Conservation (phyloP, 1,140 invertebrate species). For the Globodera ellingtonae region DNA sequence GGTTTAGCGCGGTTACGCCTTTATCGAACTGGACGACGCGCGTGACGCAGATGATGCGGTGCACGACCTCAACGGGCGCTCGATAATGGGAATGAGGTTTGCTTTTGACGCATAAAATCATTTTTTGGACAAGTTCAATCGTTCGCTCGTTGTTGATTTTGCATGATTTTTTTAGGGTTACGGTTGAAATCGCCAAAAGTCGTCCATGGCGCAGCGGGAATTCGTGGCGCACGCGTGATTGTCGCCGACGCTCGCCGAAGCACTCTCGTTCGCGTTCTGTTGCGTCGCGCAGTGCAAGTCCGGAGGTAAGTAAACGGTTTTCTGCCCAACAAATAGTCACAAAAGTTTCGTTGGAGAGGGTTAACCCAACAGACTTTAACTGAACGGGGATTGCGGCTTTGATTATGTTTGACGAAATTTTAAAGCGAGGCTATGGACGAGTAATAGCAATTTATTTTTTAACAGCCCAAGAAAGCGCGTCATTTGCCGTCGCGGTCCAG, state of each 20-base stretch:
- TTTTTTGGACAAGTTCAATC: not conserved
- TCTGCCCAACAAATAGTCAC: too few relatives aligned
- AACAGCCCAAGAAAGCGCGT: conserved; percentile 13
- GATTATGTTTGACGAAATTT: not conserved
- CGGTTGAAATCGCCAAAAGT: conserved; percentile 50
- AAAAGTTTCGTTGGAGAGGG: not conserved
- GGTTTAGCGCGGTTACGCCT: conserved; percentile 46
- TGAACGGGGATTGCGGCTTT: not conserved
- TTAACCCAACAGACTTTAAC: not conserved
- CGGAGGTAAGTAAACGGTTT: conserved; percentile 11
- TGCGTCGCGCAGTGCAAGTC: conserved; percentile 1
- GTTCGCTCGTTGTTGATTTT: not conserved
- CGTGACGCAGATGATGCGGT: conserved; percentile 53
- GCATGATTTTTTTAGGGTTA: too few relatives aligned
- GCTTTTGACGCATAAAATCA: not conserved
- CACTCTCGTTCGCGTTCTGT: conserved; percentile 26
- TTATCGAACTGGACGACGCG: conserved; percentile 45
- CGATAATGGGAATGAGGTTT: conserved; percentile 52
- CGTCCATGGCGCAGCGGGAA: conserved; percentile 38
- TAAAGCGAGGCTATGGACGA: too few relatives aligned
- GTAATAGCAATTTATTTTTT: not conserved
- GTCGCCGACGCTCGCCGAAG: conserved; percentile 1
- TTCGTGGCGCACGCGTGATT: not conserved
- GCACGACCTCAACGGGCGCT: conserved; percentile 49
- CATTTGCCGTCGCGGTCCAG: conserved; percentile 29